Evolutionary conservation across 2,888 invertebrate genomes (phyloP).

Genomic region (Andrena fulva): DNA sequence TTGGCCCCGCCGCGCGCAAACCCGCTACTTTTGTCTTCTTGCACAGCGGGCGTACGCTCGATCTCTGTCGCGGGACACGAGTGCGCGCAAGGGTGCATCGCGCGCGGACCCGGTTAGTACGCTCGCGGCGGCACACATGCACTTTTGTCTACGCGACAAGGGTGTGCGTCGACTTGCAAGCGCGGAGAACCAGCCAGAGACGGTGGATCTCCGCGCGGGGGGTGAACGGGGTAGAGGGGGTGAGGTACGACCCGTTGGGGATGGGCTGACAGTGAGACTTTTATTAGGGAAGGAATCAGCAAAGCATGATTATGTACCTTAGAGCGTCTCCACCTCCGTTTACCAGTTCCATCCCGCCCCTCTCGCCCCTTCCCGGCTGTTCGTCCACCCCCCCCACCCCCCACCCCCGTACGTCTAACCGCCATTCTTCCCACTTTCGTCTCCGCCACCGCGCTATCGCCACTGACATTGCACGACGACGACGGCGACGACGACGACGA

Average conservation of each 20-base stretch:
- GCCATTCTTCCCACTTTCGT: conserved; percentile 53
- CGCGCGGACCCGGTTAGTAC: conserved; percentile 57
- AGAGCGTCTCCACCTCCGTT: conserved; percentile 79
- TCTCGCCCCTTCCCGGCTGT: conserved; percentile 6
- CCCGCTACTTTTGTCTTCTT: conserved; percentile 62
- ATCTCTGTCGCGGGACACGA: conserved; percentile 48
- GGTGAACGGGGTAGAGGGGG: conserved; percentile 36
- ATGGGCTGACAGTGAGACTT: conserved; percentile 81
- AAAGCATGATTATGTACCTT: conserved; percentile 85
- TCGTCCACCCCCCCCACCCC: conserved; percentile 29
- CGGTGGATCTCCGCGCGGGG: conserved; percentile 18
- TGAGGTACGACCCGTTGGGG: conserved; percentile 64
- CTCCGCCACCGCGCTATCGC: conserved; percentile 49
- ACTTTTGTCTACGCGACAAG: conserved; percentile 48
- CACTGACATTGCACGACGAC: conserved; percentile 64
- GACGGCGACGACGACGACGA: conserved; percentile 63
- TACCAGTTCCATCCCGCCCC: conserved; percentile 47
- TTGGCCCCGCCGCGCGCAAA: conserved; percentile 60
- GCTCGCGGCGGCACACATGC: conserved; percentile 41
- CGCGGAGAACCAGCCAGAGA: conserved; percentile 18
- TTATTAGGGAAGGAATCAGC: conserved; percentile 85
- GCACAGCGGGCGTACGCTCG: conserved; percentile 36
- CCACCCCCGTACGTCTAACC: conserved; percentile 45
- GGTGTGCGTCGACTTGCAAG: conserved; percentile 30
- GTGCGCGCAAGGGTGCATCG: conserved; percentile 71